Evolutionary conservation across 30 jellyfish, hydroid and myxozoan genomes (phyloP).

Genomic region (Rhopilema esculentum): DNA sequence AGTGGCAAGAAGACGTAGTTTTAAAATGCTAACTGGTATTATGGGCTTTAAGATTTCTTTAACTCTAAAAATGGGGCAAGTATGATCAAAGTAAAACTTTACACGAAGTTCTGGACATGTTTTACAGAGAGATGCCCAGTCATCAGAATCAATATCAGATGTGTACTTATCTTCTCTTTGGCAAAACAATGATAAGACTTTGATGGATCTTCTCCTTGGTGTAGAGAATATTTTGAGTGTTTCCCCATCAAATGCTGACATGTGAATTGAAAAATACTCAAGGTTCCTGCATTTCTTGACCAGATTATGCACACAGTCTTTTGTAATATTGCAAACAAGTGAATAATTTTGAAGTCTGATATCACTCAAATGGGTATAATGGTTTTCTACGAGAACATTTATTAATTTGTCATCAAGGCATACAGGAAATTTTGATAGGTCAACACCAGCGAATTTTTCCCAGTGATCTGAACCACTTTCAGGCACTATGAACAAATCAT

Average conservation of each 20-base stretch:
- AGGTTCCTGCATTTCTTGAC: constrained; percentile 39
- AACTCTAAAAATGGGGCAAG: constrained; percentile 60
- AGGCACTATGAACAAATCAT: constrained; percentile 21
- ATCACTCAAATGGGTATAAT: constrained; percentile 11
- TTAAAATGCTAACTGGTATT: constrained; percentile 51
- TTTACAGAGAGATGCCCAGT: constrained; percentile 42
- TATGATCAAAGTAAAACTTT: constrained; percentile 56
- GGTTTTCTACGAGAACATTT: constrained; percentile 10
- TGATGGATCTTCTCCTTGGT: constrained; percentile 14
- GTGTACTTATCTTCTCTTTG: constrained; percentile 58
- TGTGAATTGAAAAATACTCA: constrained; percentile 30
- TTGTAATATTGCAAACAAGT: constrained; percentile 53
- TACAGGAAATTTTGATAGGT: constrained; percentile 66
- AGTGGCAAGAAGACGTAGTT: constrained; percentile 59
- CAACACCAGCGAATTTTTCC: constrained; percentile 26
- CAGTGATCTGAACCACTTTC: not conserved
- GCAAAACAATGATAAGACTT: constrained; percentile 48
- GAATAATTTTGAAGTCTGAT: constrained; percentile 47
- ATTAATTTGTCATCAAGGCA: constrained; percentile 32
- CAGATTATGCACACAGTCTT: constrained; percentile 23
- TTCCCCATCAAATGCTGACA: constrained; percentile 50
- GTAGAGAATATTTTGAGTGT: constrained; percentile 35
- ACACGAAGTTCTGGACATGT: constrained; percentile 44
- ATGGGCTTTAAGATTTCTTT: constrained; percentile 44
- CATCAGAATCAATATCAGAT: constrained; percentile 27